These are phyloP conservation scores for Lampropteryx suffumata DNA, from an alignment of 2,888 invertebrate genomes.

Conservation along the genomic window DNA sequence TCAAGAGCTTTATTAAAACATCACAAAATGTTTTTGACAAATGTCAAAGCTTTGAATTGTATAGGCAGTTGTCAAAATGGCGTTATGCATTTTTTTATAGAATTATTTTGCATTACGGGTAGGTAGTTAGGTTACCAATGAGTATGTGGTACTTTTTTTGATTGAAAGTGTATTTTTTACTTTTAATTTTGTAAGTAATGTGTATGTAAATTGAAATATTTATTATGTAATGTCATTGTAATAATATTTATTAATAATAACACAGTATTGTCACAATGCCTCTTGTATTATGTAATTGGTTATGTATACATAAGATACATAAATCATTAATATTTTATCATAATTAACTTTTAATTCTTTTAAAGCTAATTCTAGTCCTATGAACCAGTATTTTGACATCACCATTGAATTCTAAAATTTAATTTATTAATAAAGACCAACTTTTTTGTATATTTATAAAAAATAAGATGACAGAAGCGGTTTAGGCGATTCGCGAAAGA, in stretches of 20 bases:
- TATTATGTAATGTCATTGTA: conserved; percentile 45
- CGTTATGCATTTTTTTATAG: conserved; percentile 30
- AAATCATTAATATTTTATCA: conserved; percentile 34
- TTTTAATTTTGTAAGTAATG: conserved; percentile 39
- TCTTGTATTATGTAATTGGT: not conserved
- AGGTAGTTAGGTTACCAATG: conserved; percentile 51
- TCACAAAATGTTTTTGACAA: conserved; percentile 23
- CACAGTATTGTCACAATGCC: conserved; percentile 3
- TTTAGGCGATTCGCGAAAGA: conserved; percentile 36
- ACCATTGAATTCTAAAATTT: conserved; percentile 48
- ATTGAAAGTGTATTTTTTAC: conserved; percentile 32
- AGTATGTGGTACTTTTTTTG: too few species aligned
- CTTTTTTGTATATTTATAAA: conserved; percentile 67
- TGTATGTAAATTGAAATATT: conserved; percentile 48
- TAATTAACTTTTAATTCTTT: conserved; percentile 39
- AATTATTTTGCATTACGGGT: conserved; percentile 56
- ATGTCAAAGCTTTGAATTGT: conserved; percentile 1
- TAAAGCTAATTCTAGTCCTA: conserved; percentile 55
- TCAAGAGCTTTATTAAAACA: conserved; percentile 5
- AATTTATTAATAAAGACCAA: conserved; percentile 55
- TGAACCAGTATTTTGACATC: conserved; percentile 46
- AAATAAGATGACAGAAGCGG: conserved; percentile 49
- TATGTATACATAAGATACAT: conserved; percentile 8
- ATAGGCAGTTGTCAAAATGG: conserved; percentile 6
- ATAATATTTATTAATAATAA: conserved; percentile 6